Evolutionary conservation across 2,888 invertebrate genomes (phyloP), one percentile per base, ranked within the genome.

Genomic region (Xestia xanthographa): DNA sequence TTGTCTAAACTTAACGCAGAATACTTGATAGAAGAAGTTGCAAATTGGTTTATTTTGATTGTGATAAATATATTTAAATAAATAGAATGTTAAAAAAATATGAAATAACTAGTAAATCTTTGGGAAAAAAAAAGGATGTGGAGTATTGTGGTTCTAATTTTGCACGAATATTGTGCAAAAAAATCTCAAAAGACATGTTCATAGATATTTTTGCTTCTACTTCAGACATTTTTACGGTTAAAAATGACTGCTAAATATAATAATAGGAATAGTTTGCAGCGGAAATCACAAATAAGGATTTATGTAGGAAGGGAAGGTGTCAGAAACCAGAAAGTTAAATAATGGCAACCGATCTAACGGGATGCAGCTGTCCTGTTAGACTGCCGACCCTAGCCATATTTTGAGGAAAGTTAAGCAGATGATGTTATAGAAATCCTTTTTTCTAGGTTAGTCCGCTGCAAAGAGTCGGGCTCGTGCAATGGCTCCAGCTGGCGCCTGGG

Each of bases 361-460:
- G 12, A 1, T n/a, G 53, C 20, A 26, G n/a, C 53, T n/a, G n/a
- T 12, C 5, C 41, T 8, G 41, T 41, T 17, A n/a, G n/a, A n/a
- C n/a, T n/a, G n/a, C n/a, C n/a, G n/a, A n/a, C n/a, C n/a, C n/a
- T n/a, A n/a, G n/a, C n/a, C 2, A 5, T 29, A 26, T 1, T 29
- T 41, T 26, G 22, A 29, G 29, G 14, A 45, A 45, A 17, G 8
- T 22, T 26, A 38, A 20, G 17, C 43, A 22, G 20, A 34, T 26
- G 6, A n/a, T 63, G 20, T 26, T 0, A 45, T 58, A 29, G 22
- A 29, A 2, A 1, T 1, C 0, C 0, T 29, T 4, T 26, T 0
- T 1, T 0, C 0, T 66, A 91, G 91, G 56, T 53, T 92, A 70
- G 69, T 91, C 22, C 75, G 79, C n/a, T 83, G 82, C 14, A 87